Conservation (phyloP, 2,113 vertebrate genomes). For the Sinocyclocheilus anshuiensis region DNA sequence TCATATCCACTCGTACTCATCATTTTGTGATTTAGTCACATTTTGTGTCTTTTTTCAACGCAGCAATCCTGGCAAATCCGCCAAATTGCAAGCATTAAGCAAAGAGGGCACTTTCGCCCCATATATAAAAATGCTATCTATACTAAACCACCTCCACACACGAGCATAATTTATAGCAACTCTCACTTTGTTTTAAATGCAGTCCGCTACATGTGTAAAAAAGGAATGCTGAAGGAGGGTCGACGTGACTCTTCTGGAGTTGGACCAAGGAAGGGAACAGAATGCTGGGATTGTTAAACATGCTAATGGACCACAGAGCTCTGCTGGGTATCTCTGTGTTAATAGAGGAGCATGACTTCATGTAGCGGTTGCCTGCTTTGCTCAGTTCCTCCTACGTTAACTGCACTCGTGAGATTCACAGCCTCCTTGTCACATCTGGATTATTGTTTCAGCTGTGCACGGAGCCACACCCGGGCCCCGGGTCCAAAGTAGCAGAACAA, state of each 20-base stretch:
- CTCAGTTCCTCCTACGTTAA: conserved; percentile 25
- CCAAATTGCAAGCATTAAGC: background rate
- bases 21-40: conserved; percentile 6
- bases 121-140: background rate
- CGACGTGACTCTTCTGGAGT: background rate
- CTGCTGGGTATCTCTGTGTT: background rate
- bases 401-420: conserved; percentile 9
- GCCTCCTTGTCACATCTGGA: background rate
- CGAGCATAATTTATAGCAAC: background rate
- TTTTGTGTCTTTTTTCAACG: background rate
- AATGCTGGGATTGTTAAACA: conserved; percentile 9
- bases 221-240: background rate
- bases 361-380: background rate
- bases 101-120: background rate
- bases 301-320: background rate
- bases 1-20: conserved; percentile 18
- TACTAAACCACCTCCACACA: background rate
- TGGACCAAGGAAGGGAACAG: background rate
- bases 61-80: background rate
- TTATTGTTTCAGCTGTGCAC: conserved; percentile 23
- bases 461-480: background rate
- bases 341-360: conserved; percentile 17
- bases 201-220: too few species aligned
- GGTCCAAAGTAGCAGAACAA: conserved; percentile 11
- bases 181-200: background rate